Percentiles rank a stretch among this genome's conserved stretches.
phyloP scores from a whole-genome alignment of 2,888 invertebrate species.

The Lumbricus terrestris region DNA sequence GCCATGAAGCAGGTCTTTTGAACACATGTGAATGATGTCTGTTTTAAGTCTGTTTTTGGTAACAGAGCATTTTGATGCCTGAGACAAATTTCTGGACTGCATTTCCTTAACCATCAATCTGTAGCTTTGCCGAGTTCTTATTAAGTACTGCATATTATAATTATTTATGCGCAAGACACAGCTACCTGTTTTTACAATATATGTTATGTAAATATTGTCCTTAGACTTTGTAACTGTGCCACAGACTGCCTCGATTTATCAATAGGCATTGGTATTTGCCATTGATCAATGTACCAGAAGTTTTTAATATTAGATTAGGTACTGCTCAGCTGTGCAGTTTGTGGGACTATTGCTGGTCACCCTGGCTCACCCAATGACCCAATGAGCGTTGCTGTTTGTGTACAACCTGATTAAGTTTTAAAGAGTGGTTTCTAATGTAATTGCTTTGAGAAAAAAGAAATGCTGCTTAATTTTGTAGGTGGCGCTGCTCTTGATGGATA shows the following conservation, averaged over 20 bases:
- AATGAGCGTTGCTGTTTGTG: neutral
- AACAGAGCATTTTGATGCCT: no score
- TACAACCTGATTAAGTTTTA: neutral
- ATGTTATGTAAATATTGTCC: no score
- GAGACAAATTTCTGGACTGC: no score
- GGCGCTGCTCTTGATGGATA: slow-evolving; percentile 13
- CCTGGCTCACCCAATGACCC: no score
- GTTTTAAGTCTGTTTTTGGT: no score
- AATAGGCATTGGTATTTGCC: no score
- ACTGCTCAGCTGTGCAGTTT: no score
- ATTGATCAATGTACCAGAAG: neutral
- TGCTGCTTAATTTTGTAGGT: neutral
- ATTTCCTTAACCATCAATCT: neutral
- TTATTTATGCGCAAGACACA: neutral
- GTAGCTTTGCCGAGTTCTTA: neutral
- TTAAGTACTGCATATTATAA: neutral
- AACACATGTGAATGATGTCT: neutral
- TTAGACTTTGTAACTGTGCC: no score
- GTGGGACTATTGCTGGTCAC: no score
- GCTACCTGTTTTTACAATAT: no score
- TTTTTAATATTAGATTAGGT: no score
- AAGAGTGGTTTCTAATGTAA: neutral
- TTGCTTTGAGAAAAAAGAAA: neutral
- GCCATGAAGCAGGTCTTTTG: neutral
- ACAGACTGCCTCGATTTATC: neutral